Evolutionary conservation across 2,888 invertebrate species (phyloP), one percentile per base, ranked within the genome.

Genomic region (Teleogryllus oceanicus): DNA sequence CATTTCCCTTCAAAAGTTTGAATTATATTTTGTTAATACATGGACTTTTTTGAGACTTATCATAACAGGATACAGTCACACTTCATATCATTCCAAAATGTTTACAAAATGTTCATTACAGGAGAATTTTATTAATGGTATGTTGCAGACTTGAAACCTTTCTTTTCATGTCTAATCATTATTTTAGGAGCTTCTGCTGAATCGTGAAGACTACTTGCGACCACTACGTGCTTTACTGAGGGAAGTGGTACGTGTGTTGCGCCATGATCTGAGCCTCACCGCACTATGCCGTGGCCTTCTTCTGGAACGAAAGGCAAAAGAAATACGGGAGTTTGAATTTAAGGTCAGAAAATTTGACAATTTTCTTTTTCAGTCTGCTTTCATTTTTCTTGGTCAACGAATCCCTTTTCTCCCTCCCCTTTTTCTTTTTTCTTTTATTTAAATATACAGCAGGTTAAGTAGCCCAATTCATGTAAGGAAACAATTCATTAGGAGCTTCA

Each of bases 161-260:
- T 75, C 21, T 16, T 81, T 74, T 79, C 87, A 77, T 37, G 37
- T 8, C 37, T 37, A 37, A 37, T 37, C 8, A 8, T 37, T 37
- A 37, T 88, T 91, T 84, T 90, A 95, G 89, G 97, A 98, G 87
- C 89, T 97, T 83, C 87, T 98, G 75, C 89, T 94, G 83, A 94
- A 94, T 81, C 91, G 94, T 20, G 98, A 98, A 83, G 98, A 98
- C 87, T 97, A 96, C 87, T 88, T 97, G 81, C 91, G 96, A 2
- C 94, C 97, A 1, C 87, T 98, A 83, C 91, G 98, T 3, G 93
- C 94, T 11, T 89, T 98, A 82, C 89, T 97, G 0, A 91, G 98
- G 80, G 98, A 98, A 89, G 93, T 96, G 82, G 94, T 96, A 78
- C 92, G 97, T 20, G 93, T 94, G 78, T 89, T 97, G 1, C 88